Conservation (phyloP, 2,113 vertebrate species). For the Rhegmatorhina hoffmannsi region DNA sequence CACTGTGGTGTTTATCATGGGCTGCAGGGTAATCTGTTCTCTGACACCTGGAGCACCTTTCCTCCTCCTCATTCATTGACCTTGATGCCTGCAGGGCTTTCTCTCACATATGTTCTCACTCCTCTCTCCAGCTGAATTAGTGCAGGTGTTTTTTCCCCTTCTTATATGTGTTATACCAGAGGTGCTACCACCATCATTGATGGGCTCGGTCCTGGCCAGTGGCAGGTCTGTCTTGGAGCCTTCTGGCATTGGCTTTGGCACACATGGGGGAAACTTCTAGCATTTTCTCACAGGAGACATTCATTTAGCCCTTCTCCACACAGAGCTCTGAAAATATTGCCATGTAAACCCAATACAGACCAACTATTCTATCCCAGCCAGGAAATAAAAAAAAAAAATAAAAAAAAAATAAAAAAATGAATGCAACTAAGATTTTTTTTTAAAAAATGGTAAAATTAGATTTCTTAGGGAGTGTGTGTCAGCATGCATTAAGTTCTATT, state of each 20-base stretch:
- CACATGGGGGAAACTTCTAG: not conserved
- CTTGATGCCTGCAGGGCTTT: not conserved
- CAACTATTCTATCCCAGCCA: not conserved
- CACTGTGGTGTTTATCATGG: rapidly evolving
- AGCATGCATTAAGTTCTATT: not conserved
- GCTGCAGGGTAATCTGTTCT: not conserved
- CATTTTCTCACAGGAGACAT: not conserved
- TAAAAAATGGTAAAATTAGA: not conserved
- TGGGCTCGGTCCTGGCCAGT: rapidly evolving
- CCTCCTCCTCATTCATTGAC: not conserved
- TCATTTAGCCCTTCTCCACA: not conserved
- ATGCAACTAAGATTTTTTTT: not conserved
- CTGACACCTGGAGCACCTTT: rapidly evolving
- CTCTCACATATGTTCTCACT: not conserved
- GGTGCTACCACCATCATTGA: rapidly evolving
- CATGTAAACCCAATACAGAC: not conserved
- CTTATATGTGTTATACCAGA: not conserved
- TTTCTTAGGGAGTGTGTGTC: not conserved
- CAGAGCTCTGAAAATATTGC: not conserved
- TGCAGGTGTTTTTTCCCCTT: rapidly evolving
- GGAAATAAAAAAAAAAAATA: too few species aligned
- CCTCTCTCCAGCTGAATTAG: not conserved
- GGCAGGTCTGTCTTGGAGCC: rapidly evolving
- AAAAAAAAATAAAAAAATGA: not conserved
- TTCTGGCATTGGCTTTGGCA: not conserved